These are phyloP conservation scores for Chaetops frenatus DNA, from an alignment of 2,113 vertebrate genomes.

Conservation along the genomic window DNA sequence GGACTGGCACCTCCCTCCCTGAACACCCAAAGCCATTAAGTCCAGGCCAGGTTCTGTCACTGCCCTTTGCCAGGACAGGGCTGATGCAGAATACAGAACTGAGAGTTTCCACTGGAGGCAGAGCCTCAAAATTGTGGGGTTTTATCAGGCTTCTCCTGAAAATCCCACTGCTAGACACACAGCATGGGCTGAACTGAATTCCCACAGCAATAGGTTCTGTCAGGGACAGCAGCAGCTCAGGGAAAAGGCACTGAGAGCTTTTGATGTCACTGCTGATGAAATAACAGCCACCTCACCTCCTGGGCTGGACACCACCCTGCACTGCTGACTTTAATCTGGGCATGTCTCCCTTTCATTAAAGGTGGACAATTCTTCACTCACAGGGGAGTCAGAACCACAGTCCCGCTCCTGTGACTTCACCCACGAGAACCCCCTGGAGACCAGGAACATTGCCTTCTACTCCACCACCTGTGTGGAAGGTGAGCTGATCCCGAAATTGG, in stretches of 20 bases:
- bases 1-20: not conserved
- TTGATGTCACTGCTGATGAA: not conserved
- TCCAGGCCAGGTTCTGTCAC: not conserved
- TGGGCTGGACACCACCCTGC: not conserved
- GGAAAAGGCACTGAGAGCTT: not conserved
- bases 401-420: constrained; percentile 73
- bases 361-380: constrained; percentile 82
- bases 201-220: not conserved
- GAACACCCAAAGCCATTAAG: not conserved
- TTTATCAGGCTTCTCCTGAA: not conserved
- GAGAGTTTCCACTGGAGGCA: not conserved
- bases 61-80: not conserved
- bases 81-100: not conserved
- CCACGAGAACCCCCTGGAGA: constrained; percentile 76
- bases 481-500: not conserved
- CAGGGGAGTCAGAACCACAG: constrained; percentile 79
- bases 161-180: not conserved
- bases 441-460: constrained; percentile 77
- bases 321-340: not conserved
- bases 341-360: constrained; percentile 36
- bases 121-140: not conserved
- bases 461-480: constrained; percentile 82
- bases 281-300: not conserved
- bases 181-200: not conserved
- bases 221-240: not conserved